Evolutionary conservation across 2,888 invertebrate genomes (phyloP).

Genomic region (Pristionchus fissidentatus): DNA sequence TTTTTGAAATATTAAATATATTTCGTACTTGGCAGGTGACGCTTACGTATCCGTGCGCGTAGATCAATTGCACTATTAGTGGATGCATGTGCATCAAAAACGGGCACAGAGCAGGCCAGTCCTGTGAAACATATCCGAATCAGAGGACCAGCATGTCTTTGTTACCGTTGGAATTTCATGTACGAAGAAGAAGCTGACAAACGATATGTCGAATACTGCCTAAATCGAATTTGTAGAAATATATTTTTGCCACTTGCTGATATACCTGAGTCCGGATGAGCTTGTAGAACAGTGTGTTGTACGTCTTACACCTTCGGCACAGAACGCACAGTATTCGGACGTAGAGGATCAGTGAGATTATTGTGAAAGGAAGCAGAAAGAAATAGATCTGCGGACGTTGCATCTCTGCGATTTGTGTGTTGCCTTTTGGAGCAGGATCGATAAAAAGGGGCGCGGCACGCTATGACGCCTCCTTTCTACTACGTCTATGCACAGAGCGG

Average conservation of each 20-base stretch:
- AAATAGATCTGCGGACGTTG: conserved; percentile 25
- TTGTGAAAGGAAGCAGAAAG: not conserved
- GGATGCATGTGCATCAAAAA: not conserved
- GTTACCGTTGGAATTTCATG: conserved; percentile 24
- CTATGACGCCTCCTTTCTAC: no score
- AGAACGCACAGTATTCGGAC: not conserved
- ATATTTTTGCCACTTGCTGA: not conserved
- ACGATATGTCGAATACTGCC: conserved; percentile 3
- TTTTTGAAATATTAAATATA: not conserved
- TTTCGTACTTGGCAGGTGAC: not conserved
- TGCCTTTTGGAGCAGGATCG: no score
- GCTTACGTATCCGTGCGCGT: not conserved
- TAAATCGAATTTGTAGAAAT: not conserved
- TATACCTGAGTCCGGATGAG: conserved; percentile 1
- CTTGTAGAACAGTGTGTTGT: conserved; percentile 13
- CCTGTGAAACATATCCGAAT: not conserved
- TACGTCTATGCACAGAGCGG: no score
- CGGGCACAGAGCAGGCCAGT: not conserved
- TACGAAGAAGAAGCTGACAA: not conserved
- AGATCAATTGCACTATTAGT: not conserved
- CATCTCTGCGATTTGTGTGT: no score
- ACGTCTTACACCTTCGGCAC: not conserved
- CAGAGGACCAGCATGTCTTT: no score
- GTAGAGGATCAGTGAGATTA: not conserved
- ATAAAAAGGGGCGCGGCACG: no score